Base-by-base conservation (phyloP, 2,888 invertebrate genomes). In the Sminthurinus aureus region DNA sequence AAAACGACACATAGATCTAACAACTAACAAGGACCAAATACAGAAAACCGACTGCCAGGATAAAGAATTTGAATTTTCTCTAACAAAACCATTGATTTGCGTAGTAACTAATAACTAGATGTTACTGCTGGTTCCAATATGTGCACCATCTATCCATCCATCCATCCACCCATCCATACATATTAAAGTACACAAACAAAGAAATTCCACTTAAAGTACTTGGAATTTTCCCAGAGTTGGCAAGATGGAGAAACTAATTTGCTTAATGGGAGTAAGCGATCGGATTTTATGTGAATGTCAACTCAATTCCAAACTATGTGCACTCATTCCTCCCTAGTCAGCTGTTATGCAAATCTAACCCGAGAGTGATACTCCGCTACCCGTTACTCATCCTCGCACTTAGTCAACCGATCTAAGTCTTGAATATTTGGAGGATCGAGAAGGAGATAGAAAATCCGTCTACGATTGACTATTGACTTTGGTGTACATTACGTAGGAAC, bases 221-320 rank as follows among this genome's bases (percentile, higher is more conserved):
- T 81, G 81, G 66, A 81, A 81, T 81, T 75, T 81, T 75, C 24
- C 81, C 74, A 64, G 71, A 38, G 26, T 74, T 74, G 81, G 81
- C 74, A 81, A 75, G 81, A 80, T 81, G 74, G 74, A 67, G 67
- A 79, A 52, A 79, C 83, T 83, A 83, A 83, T 83, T 83, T 83
- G 83, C 79, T 79, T 83, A 83, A 83, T 83, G 83, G 83, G 79
- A 83, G 75, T 83, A 75, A 79, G 83, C 79, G 73, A 83, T 83
- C 75, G 71, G 79, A 79, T 79, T 83, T 83, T 83, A 83, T 83
- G 83, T 79, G 78, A 83, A 83, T 83, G 83, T 83, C 78, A 83
- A 83, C 82, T 77, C 77, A 82, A 82, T 82, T 82, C 67, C 50
- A 22, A 79, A 66, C 79, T 71, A 12, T 73, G 52, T 81, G 74